A percentile compares a stretch with the other conserved stretches of the same genome.
phyloP scores from a whole-genome alignment of 2,113 vertebrate species.

The Lonchura striata region DNA sequence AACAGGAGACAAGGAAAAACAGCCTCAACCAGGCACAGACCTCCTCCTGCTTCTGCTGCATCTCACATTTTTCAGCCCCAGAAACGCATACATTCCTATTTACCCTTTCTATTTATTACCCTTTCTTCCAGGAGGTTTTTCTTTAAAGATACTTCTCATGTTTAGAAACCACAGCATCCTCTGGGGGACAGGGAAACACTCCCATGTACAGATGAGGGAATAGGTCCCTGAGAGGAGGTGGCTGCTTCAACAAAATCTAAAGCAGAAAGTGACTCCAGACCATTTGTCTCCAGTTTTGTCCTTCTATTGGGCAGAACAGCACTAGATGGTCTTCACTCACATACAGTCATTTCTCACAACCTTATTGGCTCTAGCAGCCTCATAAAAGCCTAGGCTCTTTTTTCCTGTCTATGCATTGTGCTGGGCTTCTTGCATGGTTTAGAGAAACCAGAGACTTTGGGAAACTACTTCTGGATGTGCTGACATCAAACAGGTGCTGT shows the following conservation, averaged over 20 bases:
- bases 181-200: background rate
- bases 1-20: background rate
- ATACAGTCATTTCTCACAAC: background rate
- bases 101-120: background rate
- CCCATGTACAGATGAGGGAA: fast-evolving
- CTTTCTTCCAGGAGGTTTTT: background rate
- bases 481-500: background rate
- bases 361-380: background rate
- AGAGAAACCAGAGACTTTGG: background rate
- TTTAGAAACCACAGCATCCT: background rate
- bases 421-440: background rate
- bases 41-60: background rate
- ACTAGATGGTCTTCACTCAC: background rate
- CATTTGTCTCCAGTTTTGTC: background rate
- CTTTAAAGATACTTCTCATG: background rate
- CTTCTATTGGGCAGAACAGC: background rate
- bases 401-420: background rate
- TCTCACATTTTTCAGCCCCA: background rate
- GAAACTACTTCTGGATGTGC: background rate
- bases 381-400: background rate
- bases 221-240: background rate
- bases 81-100: background rate
- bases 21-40: background rate
- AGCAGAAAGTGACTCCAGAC: background rate
- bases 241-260: background rate